Conservation (phyloP, 1,140 invertebrate species). For the Pseudachorutes palmiensis region DNA sequence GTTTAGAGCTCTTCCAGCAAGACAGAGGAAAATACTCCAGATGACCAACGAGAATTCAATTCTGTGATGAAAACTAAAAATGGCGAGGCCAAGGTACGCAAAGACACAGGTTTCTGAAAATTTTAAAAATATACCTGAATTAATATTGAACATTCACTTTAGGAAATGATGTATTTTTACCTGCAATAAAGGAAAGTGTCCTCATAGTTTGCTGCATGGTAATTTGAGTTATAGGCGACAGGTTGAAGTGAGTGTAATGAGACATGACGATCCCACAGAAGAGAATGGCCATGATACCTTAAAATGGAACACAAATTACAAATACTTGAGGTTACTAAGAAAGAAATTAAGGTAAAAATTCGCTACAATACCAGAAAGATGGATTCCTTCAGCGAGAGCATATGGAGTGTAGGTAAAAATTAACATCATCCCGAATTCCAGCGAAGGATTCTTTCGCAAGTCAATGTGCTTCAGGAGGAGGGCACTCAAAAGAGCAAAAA, state of each 20-base stretch:
- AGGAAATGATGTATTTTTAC: no score
- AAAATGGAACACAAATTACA: conserved; percentile 21
- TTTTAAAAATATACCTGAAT: conserved; percentile 10
- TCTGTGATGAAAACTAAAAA: conserved; percentile 85
- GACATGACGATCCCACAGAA: conserved; percentile 99
- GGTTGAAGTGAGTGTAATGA: conserved; percentile 97
- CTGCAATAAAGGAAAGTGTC: conserved; percentile 90
- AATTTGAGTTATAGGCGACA: conserved; percentile 96
- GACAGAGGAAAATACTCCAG: conserved; percentile 86
- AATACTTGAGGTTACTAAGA: not conserved
- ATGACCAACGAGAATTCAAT: conserved; percentile 70
- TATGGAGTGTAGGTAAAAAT: conserved; percentile 98
- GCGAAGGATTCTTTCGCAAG: conserved; percentile 90
- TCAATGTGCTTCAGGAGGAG: conserved; percentile 78
- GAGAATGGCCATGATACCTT: conserved; percentile 98
- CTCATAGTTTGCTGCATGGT: conserved; percentile 99
- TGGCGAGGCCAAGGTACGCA: conserved; percentile 94
- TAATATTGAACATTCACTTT: conserved; percentile 1
- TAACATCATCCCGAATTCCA: conserved; percentile 97
- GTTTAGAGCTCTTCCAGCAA: conserved; percentile 88
- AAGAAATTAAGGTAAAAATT: not conserved
- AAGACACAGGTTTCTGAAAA: conserved; percentile 88
- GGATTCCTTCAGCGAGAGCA: conserved; percentile 92
- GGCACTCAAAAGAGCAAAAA: conserved; percentile 89
- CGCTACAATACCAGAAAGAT: conserved; percentile 66